Percentiles rank a stretch among this genome's conserved stretches.
phyloP scores from a whole-genome alignment of 1,140 invertebrate species.

The Homarus americanus region DNA sequence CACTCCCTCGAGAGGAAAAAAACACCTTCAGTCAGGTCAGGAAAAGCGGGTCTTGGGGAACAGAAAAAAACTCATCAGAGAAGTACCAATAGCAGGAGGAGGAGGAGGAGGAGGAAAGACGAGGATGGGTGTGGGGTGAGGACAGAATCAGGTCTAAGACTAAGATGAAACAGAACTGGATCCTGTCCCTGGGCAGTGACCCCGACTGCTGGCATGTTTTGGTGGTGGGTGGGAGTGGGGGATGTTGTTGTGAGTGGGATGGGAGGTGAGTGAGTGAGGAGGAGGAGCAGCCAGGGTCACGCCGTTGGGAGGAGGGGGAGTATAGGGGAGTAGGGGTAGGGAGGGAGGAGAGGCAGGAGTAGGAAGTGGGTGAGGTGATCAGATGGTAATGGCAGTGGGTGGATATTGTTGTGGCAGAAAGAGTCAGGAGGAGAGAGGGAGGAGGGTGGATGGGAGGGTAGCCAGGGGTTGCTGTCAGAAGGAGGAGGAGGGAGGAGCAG shows the following conservation, averaged over 20 bases:
- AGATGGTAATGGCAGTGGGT: not conserved
- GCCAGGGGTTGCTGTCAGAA: not conserved
- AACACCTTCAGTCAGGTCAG: not conserved
- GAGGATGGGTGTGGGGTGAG: slow-evolving; percentile 41
- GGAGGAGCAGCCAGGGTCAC: not conserved
- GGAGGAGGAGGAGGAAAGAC: not conserved
- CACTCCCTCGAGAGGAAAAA: too few species aligned
- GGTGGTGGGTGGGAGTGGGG: too few species aligned
- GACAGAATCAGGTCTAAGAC: slow-evolving; percentile 56
- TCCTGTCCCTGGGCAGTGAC: slow-evolving; percentile 32
- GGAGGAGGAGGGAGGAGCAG: not conserved
- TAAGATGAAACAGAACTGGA: slow-evolving; percentile 55
- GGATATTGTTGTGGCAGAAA: not conserved
- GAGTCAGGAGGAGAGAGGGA: slow-evolving; percentile 17
- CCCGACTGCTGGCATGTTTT: slow-evolving; percentile 46
- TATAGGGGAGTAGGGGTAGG: not conserved
- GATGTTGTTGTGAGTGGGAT: not conserved
- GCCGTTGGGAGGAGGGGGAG: not conserved
- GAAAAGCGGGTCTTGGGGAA: not conserved
- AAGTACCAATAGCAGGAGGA: not conserved
- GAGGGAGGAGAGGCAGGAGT: slow-evolving; percentile 8
- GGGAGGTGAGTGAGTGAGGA: not conserved
- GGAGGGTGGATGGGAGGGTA: not conserved
- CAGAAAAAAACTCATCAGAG: not conserved
- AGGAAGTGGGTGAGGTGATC: not conserved